Base-by-base conservation (phyloP, 2,888 invertebrate species). In the Amiota mariae region DNA sequence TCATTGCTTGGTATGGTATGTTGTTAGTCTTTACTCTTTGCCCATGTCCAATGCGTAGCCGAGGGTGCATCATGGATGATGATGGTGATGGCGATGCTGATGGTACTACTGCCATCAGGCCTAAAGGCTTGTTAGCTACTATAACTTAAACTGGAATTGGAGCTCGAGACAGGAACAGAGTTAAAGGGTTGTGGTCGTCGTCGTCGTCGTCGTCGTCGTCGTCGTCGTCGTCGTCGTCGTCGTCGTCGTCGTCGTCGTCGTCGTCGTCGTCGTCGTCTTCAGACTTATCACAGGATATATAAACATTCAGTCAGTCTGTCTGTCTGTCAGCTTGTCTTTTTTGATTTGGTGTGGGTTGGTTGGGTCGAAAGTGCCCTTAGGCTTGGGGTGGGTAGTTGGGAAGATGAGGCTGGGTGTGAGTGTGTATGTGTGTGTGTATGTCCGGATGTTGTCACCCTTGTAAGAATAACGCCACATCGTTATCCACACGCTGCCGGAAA, bases 401-500 rank as follows among this genome's bases (percentile, higher is more conserved):
- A 2, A 24, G 24, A 2, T 24, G 36, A 36, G 3, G 36, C 2
- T 36, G 8, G 3, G 3, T 24, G 24, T 24, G 76, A 74, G 77
- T 81, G 64, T 71, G 64, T 12, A 47, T 71, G 48, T 13, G 36
- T 36, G 61, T 70, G 66, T 57, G 63, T 66, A 63, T 73, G 73
- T 71, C 71, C 72, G 57, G 56, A 70, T 79, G 82, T 83, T 83
- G 83, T 83, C 83, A 83, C 83, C 83, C 83, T 85, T 84, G 85
- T 75, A 73, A 9, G 56, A 57, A 70, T 48, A 57, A 48, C 67
- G 63, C 48, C 63, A 71, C 54, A 63, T 72, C 73, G 73, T 48
- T 63, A 70, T 72, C 70, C 71, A 75, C 72, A 80, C 73, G 75
- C 77, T 46, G 57, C 70, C 36, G 36, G 36, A 36, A 36, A 70